Evolutionary conservation across 2,113 vertebrate species (phyloP), one percentile per base, ranked within the genome.

Genomic region (Lasiurus cinereus): DNA sequence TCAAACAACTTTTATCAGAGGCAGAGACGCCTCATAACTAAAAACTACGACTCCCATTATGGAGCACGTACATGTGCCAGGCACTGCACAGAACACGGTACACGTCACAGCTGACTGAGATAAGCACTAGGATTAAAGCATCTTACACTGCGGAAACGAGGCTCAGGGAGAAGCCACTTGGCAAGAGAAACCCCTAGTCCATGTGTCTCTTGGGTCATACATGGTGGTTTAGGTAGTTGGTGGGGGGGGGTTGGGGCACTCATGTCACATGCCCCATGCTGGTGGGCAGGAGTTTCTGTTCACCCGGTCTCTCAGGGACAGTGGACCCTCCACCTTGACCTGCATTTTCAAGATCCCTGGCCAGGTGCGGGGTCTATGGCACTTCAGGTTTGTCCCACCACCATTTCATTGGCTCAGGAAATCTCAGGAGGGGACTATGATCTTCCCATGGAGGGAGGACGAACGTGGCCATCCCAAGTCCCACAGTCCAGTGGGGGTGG

Each of bases 251-350:
- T 22, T 24, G 50, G 36, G 13, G 15, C 15, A 36, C 50, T 29
- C 11, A 6, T 0, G 16, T 52, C 31, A 7, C 1, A 2, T 46
- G 31, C 64, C 77, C 33, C 54, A 0, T 2, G 3, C 9, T 1
- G 39, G 91, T 48, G 8, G 18, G 24, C 62, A 36, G 52, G 78
- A 67, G 33, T 50, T 21, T 70, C 24, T 76, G 8, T 70, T 83
- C 22, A 39, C 8, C 22, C 8, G 70, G 48, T 39, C 4, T 16
- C 22, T 64, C 16, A 2, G 24, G 66, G 66, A 33, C 50, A 80
- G 27, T 2, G 2, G 50, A 12, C 9, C 48, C 31, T 79, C 50
- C 21, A 31, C 78, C 4, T 33, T 16, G 36, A 39, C 1, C 1
- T 29, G 6, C 72, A 39, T 74, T 52, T 88, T 16, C 36, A 29